Base-by-base conservation (phyloP, 2,113 vertebrate genomes). In the Halcyon malimbica region DNA sequence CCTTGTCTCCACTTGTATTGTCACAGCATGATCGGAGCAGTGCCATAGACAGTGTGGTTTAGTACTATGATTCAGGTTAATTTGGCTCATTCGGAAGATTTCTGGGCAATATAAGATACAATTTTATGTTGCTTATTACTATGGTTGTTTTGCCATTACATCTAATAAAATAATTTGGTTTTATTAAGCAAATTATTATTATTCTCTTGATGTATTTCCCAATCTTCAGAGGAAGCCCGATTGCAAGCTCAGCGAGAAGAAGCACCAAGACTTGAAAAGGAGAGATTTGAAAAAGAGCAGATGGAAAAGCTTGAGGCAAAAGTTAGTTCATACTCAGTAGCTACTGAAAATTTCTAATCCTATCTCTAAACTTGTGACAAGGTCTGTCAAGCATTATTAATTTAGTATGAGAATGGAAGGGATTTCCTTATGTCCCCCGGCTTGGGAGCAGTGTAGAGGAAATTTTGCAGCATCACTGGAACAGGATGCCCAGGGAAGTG, bases 241-340 rank as follows among this genome's bases (percentile, higher is more conserved):
- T 31, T 98, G 20, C 97, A 95, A 80, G 96, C 95, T 39, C 98
- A 99, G 84, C 96, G 63, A 93, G 98, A 99, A 93, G 98, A 98
- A 93, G 95, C 96, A 86, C 98, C 98, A 82, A 98, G 97, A 51
- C 80, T 98, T 74, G 98, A 99, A 93, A 98, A 67, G 73, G 97
- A 99, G 82, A 97, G 85, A 42, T 93, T 97, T 25, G 93, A 98
- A 76, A 91, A 69, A 74, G 98, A 99, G 90, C 98, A 95, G 71
- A 94, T 98, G 64, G 79, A 93, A 54, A 96, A 64, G 11, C 98
- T 99, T 6, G 97, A 98, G 88, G 95, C 97, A 53, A 99, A 99
- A 97, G 99, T 99, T 60, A 93, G 94, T 48, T 69, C 19, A 8
- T 68, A n/a, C 19, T 35, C 59, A 29, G 3, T 37, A 69, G n/a